Conservation (phyloP, 2,797 vertebrate species). For the Falco concolor region DNA sequence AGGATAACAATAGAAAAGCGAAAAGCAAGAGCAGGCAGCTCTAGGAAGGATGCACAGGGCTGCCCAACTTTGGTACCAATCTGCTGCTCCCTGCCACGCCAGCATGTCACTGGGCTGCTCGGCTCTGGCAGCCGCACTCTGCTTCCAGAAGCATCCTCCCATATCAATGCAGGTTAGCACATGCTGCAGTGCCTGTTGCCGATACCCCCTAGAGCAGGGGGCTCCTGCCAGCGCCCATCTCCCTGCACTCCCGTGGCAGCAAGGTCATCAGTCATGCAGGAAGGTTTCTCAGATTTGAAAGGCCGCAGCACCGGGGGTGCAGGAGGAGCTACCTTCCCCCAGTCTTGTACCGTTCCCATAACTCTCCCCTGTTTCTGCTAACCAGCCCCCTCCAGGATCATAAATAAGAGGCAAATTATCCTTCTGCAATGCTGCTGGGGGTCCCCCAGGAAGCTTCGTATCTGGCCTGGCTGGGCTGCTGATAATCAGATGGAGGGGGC, state of each 20-base stretch:
- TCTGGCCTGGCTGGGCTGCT: neutral
- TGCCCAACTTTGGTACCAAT: neutral
- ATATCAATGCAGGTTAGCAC: fast-evolving
- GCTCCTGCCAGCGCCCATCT: fast-evolving
- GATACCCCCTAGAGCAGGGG: neutral
- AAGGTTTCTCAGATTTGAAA: neutral
- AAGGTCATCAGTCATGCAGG: neutral
- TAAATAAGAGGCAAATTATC: neutral
- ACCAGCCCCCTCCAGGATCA: neutral
- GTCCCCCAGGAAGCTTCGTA: neutral
- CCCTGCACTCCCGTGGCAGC: fast-evolving
- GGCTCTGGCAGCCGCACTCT: neutral
- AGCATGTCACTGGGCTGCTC: neutral
- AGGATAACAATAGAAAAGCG: neutral
- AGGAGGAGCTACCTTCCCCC: neutral
- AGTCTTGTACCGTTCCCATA: fast-evolving
- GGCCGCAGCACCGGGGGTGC: neutral
- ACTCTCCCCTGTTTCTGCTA: neutral
- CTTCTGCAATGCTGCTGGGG: neutral
- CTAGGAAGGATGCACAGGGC: neutral
- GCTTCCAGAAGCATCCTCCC: neutral
- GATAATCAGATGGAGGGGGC: constrained; percentile 56
- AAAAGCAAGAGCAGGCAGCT: neutral
- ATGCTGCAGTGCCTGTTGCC: fast-evolving
- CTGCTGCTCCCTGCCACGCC: neutral